These are phyloP conservation scores for Thomomys bottae DNA, from an alignment of 2,113 vertebrate genomes.

Conservation along the genomic window DNA sequence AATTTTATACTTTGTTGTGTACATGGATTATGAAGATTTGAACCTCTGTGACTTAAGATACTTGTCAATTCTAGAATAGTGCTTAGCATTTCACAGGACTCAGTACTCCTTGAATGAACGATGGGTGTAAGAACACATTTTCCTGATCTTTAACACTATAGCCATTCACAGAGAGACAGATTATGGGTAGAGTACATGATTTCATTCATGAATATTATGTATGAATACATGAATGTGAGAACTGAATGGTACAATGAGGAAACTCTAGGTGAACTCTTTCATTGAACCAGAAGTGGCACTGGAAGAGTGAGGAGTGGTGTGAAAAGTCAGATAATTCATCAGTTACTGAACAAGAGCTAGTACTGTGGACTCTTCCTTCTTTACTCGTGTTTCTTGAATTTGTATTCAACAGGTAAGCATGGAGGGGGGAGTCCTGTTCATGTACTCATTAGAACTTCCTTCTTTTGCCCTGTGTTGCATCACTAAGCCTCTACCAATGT, in stretches of 20 bases:
- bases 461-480: not conserved
- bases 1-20: not conserved
- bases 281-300: not conserved
- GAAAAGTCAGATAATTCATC: not conserved
- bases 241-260: not conserved
- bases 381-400: not conserved
- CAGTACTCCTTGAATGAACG: not conserved
- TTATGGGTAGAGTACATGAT: not conserved
- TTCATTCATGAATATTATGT: not conserved
- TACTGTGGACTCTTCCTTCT: not conserved
- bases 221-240: not conserved
- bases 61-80: not conserved
- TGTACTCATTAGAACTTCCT: not conserved
- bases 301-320: not conserved
- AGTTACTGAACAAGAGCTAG: not conserved
- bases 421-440: fast-evolving
- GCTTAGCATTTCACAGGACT: not conserved
- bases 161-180: not conserved
- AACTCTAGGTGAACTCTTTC: not conserved
- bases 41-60: not conserved
- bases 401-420: not conserved
- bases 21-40: not conserved
- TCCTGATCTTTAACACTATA: not conserved
- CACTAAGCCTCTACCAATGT: not conserved
- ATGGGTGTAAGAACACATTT: not conserved